A percentile compares a stretch with the other conserved stretches of the same genome.
Conservation (phyloP, 2,888 invertebrate genomes). For the Conistra vaccinii region DNA sequence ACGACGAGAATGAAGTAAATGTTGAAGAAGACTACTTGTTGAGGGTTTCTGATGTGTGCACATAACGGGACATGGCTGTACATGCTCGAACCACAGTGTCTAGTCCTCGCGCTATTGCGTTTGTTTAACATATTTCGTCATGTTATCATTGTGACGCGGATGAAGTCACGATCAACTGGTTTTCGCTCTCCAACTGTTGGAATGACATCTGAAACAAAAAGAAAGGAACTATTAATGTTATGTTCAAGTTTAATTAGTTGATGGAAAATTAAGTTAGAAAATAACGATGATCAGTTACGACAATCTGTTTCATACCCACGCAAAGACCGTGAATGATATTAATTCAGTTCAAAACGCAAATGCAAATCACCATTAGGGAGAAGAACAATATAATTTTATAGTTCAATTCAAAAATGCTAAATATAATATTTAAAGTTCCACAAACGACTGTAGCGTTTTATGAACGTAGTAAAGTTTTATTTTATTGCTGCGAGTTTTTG, state of each 20-base stretch:
- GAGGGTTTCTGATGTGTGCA: conserved; percentile 68
- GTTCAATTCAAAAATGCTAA: conserved; percentile 35
- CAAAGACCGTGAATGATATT: too few species aligned
- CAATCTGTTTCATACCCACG: neutral
- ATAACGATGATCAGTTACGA: neutral
- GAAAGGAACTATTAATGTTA: conserved; percentile 24
- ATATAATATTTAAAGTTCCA: conserved; percentile 54
- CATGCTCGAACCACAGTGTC: conserved; percentile 79
- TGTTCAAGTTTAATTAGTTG: too few species aligned
- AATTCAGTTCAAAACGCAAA: neutral
- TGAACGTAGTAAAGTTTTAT: conserved; percentile 63
- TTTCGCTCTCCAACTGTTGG: conserved; percentile 64
- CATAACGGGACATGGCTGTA: conserved; percentile 71
- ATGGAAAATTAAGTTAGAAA: too few species aligned
- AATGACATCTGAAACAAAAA: conserved; percentile 84
- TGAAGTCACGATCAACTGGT: conserved; percentile 69
- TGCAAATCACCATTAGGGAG: conserved; percentile 10
- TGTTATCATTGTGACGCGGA: conserved; percentile 81
- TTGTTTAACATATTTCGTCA: conserved; percentile 85
- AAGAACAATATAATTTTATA: conserved; percentile 16
- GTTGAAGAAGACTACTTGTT: conserved; percentile 78
- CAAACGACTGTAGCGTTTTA: conserved; percentile 60
- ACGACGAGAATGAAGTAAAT: conserved; percentile 80
- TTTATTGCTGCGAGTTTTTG: conserved; percentile 61
- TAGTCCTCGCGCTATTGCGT: conserved; percentile 78